Base-by-base conservation (phyloP, 92 coral and sea anemone species). In the Phenganax stokvisi region DNA sequence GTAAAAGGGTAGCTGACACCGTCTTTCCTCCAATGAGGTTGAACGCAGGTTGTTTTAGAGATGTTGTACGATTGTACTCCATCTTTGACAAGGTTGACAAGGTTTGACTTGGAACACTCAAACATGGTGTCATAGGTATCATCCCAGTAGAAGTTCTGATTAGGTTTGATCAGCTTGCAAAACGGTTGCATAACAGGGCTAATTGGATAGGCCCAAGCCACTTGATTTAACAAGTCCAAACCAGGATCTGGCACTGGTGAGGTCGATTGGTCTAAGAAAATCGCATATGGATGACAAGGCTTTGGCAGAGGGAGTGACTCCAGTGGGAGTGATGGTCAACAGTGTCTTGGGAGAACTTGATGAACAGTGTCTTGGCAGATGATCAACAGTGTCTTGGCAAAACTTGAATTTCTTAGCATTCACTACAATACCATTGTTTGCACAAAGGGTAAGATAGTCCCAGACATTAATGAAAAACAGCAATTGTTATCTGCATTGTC, bases 401-500 rank as follows among this genome's bases (percentile, higher is more conserved):
- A 59, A 59, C 7, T 59, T 59, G 65, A 59, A 59, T 59, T 59
- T 59, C 65, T 59, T 59, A 59, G 65, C 65, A 59, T 59, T 59
- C 25, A 59, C 65, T 20, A 59, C 65, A 59, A 59, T 20, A 20
- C 65, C 65, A 59, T 59, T 59, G 65, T 59, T 59, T 2, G 65
- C 65, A 59, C 65, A 59, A 59, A 59, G 65, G 15, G 65, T 59
- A 59, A 59, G 65, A 59, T 59, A 59, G 65, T 59, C 25, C 65
- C 65, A 59, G 16, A 59, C 65, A 59, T 59, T 70, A 57, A 59
- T 9, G 65, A 74, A 11, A 30, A 29, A 74, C 79, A 74, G 65
- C 79, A 74, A 15, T 54, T 74, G 30, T 54, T 57, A 74, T 15
- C 37, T 74, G 64, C 79, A 6, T 74, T 15, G 37, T 27, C 79